Evolutionary conservation across 2,888 invertebrate genomes (phyloP), one percentile per base, ranked within the genome.

Genomic region (Catocala sponsa): DNA sequence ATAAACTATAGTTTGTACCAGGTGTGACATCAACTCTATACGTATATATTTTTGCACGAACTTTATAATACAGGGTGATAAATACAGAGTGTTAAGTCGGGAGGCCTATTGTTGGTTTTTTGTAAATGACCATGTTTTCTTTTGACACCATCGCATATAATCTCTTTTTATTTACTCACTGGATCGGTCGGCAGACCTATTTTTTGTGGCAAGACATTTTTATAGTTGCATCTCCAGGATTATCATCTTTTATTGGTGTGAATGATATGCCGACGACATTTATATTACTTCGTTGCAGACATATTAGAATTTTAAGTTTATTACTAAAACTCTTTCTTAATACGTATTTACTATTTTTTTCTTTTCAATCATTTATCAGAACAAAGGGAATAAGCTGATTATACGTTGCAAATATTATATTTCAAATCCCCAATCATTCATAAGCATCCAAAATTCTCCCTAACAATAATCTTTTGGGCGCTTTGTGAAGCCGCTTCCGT

Each of bases 401-500:
- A 81, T 78, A 76, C 67, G 38, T 68, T 68, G 71, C 74, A 69
- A 80, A 78, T 86, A 88, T 90, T 86, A 81, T 82, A 86, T 90
- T 88, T 83, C 80, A 83, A 88, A 87, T 84, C 82, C 78, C 76
- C 77, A 84, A 85, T 87, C 86, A 86, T 90, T 91, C 85, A 87
- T 78, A 78, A 85, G 79, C 85, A 81, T 81, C 82, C 83, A 80
- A 88, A 88, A 83, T 83, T 80, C 81, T 78, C 82, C 79, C 82
- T 82, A 83, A 87, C 83, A 90, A 90, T 90, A 90, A 91, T 91
- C 91, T 87, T 84, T 83, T 78, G 81, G 83, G 76, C 79, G 85
- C 91, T 92, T 94, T 94, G 91, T 90, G 72, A 80, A 72, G 88
- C 92, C 93, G 93, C 92, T 94, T 94, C 94, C 94, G 93, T 78